Base-by-base conservation (phyloP, 2,113 vertebrate genomes). In the Notarius lentiginosus region DNA sequence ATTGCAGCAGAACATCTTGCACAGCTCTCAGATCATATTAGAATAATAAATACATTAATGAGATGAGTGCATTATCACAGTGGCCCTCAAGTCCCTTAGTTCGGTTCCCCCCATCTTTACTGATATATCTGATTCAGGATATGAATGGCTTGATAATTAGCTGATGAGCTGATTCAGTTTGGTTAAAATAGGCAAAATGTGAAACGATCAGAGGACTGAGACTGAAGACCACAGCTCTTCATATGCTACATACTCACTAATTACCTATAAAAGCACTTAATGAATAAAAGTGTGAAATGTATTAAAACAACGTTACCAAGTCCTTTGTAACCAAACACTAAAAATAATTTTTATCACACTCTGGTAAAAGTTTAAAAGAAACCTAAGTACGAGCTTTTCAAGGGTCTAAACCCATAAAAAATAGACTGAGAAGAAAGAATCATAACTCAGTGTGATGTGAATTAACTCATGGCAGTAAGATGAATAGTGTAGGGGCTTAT, bases 401-500 rank as follows among this genome's bases (percentile, higher is more conserved):
- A 72, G 75, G 82, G 51, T 70, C 79, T 84, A 55, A 66, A 87
- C 84, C 83, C 47, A 30, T 70, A 91, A 91, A 88, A 91, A 89
- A 86, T 53, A 89, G 87, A 90, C 30, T 88, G 92, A 90, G 90
- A 91, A 89, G 92, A 94, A 93, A 93, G 93, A 93, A 92, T 90
- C 92, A 93, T 90, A 90, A 92, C 85, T 90, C 83, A 89, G 90
- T 87, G 88, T 90, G 86, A 88, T 87, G 86, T 88, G 86, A 90
- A 94, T 93, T 91, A 83, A 95, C 93, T 92, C 88, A 90, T 73
- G 18, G 80, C 58, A 61, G 82, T 83, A 90, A 93, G 94, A 99
- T 97, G 96, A 97, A 99, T 97, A 95, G 95, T 84, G 92, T 94
- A 89, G 89, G 90, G 93, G 93, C 95, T 96, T 95, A 97, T 97